Base-by-base conservation (phyloP, 2,797 vertebrate species). In the Periophthalmus magnuspinnatus region DNA sequence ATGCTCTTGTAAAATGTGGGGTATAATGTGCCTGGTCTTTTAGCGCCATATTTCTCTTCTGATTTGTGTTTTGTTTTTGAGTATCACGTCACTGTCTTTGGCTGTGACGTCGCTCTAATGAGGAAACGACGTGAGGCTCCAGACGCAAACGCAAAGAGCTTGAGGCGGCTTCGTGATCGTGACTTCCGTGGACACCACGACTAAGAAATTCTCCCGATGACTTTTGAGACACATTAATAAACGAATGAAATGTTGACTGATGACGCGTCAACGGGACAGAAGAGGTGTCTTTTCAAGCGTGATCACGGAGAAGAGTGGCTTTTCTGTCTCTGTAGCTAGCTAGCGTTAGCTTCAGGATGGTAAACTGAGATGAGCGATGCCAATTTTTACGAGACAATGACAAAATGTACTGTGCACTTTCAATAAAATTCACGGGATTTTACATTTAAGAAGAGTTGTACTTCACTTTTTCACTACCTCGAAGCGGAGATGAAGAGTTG, bases 401-500 rank as follows among this genome's bases (percentile, higher is more conserved):
- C 45, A 71, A 66, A 75, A 14, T 63, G 61, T 16, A 69, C 71
- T 71, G 63, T 62, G 70, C 2, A 5, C 10, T 14, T 45, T 79
- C 61, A 75, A 52, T 68, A 10, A 45, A 45, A 28, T 48, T 34
- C 77, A 56, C 14, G 52, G 32, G 36, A 21, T 41, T 50, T 47
- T 21, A 65, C 41, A 14, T 45, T 65, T 41, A 50, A 21, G 65
- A 9, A 56, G 48, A 24, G 16, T 32, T 66, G 6, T 69, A 14
- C 13, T 14, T 24, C 66, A 45, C 62, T 78, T 78, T 85, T 86
- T 22, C 68, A 65, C 80, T 77, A 80, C 79, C 79, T 80, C 81
- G 34, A 36, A 57, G 58, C 38, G 77, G 84, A 62, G 78, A 97
- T 97, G 95, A 97, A 95, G 93, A 95, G 94, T 77, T 97, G 96